Evolutionary conservation across 1,140 invertebrate genomes (phyloP), one percentile per base, ranked within the genome.

Genomic region (Uloborus diversus): DNA sequence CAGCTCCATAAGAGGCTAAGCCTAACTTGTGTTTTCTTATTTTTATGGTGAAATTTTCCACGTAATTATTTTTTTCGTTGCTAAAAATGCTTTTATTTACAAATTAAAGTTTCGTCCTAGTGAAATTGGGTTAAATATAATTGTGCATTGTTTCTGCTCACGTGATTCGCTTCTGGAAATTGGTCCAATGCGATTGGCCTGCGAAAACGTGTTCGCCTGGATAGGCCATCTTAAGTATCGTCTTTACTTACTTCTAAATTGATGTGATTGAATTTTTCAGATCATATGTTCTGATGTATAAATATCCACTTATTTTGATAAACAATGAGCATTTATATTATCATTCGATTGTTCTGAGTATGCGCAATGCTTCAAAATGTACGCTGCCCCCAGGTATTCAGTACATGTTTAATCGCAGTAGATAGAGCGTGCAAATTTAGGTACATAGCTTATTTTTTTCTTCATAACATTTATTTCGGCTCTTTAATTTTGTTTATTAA

Each of bases 1-100:
- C 49, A 65, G 73, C 61, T 78, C 61, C 73, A 78, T 78, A 78
- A 78, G 56, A 62, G 73, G 62, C 30, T 78, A 78, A 78, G 73
- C 73, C 73, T 78, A 78, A 78, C 73, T 64, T 53, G 42, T 1
- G 13, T 27, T 13, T 28, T 13, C 27, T 5, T 30, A 59, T 28
- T 1, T 27, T 11, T 28, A 59, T 42, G 37, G 37, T 7, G 37
- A 9, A 17, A 42, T 42, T 42, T n/a, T n/a, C n/a, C n/a, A n/a
- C n/a, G 4, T 23, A 13, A 57, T 7, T 25, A 57, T 9, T 57
- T 56, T 70, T 57, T 70, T 23, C n/a, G 1, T n/a, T n/a, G n/a
- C n/a, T n/a, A n/a, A n/a, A n/a, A n/a, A n/a, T n/a, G n/a, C n/a
- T n/a, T n/a, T n/a, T n/a, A n/a, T n/a, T n/a, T n/a, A n/a, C n/a